Evolutionary conservation across 2,113 vertebrate species (phyloP).

Genomic region (Emydocephalus ijimae): DNA sequence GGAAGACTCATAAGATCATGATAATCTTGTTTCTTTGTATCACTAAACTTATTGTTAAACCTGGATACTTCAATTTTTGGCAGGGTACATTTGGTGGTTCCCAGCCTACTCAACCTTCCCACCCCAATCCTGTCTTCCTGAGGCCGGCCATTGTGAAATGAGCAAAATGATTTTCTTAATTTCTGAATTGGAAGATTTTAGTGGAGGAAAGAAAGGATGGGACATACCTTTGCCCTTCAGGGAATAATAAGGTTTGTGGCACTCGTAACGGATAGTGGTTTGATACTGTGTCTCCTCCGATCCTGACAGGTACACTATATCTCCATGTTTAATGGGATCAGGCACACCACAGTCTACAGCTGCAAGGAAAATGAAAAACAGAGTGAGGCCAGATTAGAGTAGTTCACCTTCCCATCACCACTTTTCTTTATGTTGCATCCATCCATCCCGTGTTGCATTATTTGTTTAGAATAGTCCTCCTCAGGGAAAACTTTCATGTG

Average conservation of each 20-base stretch:
- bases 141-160: not conserved
- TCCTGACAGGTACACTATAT: not conserved
- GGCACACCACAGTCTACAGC: constrained; percentile 82
- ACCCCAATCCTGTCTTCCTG: not conserved
- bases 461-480: not conserved
- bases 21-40: not conserved
- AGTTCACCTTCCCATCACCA: not conserved
- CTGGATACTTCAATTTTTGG: not conserved
- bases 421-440: not conserved
- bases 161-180: not conserved
- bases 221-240: constrained; percentile 57
- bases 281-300: constrained; percentile 55
- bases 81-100: not conserved
- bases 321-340: constrained; percentile 52
- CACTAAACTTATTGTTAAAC: not conserved
- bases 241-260: constrained; percentile 67
- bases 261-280: constrained; percentile 57
- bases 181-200: not conserved
- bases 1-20: not conserved
- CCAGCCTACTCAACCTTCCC: not conserved
- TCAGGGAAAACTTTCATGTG: too few species aligned
- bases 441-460: not conserved
- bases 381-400: not conserved
- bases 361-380: constrained; percentile 46
- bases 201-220: not conserved